phyloP scores from a whole-genome alignment of 2,797 vertebrate genomes.

The Neostethus bicornis region DNA sequence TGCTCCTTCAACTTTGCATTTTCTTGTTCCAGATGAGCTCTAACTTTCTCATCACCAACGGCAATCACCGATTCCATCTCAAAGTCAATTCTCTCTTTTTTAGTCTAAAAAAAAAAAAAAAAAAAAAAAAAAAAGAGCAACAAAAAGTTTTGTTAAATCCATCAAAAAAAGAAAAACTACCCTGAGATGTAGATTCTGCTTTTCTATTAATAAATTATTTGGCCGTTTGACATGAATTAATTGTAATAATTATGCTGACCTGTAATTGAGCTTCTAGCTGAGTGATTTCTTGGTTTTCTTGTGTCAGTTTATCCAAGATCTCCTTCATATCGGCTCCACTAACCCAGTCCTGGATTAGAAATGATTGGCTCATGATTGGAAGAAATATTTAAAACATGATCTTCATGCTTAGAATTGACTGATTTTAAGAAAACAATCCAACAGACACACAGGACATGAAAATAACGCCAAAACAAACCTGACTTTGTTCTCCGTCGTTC shows the following conservation, averaged over 20 bases:
- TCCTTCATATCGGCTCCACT: constrained; percentile 72
- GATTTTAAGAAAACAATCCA: constrained; percentile 3
- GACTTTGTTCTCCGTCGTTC: constrained; percentile 69
- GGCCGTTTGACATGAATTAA: neutral
- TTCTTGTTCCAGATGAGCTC: constrained; percentile 68
- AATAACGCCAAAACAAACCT: constrained; percentile 66
- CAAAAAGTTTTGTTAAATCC: neutral
- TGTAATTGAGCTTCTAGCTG: constrained; percentile 87
- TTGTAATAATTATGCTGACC: constrained; percentile 72
- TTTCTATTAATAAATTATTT: constrained; percentile 1
- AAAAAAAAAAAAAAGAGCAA: constrained; percentile 17
- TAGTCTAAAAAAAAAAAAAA: constrained; percentile 76
- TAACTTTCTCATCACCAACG: constrained; percentile 50
- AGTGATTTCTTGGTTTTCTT: constrained; percentile 91
- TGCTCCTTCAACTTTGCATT: constrained; percentile 80
- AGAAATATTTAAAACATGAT: constrained; percentile 38
- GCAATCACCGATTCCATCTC: constrained; percentile 60
- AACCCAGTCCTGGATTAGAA: constrained; percentile 63
- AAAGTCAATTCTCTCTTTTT: constrained; percentile 84
- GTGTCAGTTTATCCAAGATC: constrained; percentile 88
- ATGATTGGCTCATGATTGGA: constrained; percentile 43
- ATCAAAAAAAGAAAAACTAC: neutral
- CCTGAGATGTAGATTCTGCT: neutral
- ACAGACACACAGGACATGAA: neutral
- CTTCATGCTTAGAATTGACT: constrained; percentile 8